Base-by-base conservation (phyloP, 2,113 vertebrate genomes). In the Larimichthys polyactis region DNA sequence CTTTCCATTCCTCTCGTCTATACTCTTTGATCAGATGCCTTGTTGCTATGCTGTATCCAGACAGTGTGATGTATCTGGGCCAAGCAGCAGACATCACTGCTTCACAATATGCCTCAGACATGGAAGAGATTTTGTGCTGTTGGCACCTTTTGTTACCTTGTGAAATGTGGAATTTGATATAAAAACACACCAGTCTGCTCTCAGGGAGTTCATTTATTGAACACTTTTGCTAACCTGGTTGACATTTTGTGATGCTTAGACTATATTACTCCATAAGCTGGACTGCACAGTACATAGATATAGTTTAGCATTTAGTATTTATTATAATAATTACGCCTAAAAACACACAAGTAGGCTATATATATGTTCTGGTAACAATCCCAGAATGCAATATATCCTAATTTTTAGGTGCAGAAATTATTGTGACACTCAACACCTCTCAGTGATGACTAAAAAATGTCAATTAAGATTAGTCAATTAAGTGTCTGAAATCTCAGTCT, bases 21-120 rank as follows among this genome's bases (percentile, higher is more conserved):
- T 44, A 73, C 29, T 64, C 90, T 90, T 92, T 92, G 86, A 92
- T 93, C 89, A 78, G 81, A 76, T 52, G 78, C 70, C 51, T 72
- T 55, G 79, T 74, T 81, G 85, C 85, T 77, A 32, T 63, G 89
- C 88, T 57, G 79, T 48, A 80, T 85, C 82, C 78, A 82, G 85
- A 85, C 84, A 51, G 58, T 75, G 32, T 82, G 89, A 90, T 88
- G 79, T 87, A 94, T 92, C 87, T 92, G 90, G 92, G 93, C 87
- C 92, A 92, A 46, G 81, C 68, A 54, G 64, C 81, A 90, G 86
- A 89, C 85, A 66, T 69, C 66, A 43, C 3, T 65, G 67, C 71
- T 62, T 60, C 74, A 82, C 62, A 19, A 52, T 68, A 64, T 67
- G 24, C 63, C 58, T 66, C 65, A 84, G 75, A 84, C 63, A 76